Base-by-base conservation (phyloP, 2,797 vertebrate genomes). In the Thripadectes ignobilis region DNA sequence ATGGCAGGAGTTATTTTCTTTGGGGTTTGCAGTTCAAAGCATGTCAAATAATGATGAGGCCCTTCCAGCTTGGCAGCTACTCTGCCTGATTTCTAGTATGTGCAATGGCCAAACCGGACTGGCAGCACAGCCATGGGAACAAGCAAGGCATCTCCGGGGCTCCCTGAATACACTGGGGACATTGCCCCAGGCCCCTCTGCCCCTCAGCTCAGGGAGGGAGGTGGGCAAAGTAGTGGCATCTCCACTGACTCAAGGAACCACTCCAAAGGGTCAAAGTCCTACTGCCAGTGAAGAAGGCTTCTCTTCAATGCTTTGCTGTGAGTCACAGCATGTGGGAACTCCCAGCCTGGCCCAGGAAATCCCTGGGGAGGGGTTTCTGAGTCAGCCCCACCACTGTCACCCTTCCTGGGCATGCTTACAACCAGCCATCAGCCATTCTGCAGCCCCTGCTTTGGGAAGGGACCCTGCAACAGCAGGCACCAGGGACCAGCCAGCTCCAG, bases 21-120 rank as follows among this genome's bases (percentile, higher is more conserved):
- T 89, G 67, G 59, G 63, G 55, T 89, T 94, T 94, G 74, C 38
- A 95, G 92, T 96, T 96, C 96, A 95, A 96, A 96, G 91, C 7
- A 2, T 1, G 2, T 63, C 21, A 67, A 93, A 73, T 93, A 94
- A 94, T 79, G 81, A 94, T 0, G 1, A 55, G n/a, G 88, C 86
- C 43, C 17, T 82, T 92, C 79, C 82, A 94, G 91, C 91, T 87
- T 39, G 4, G 58, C 27, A 6, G 85, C 88, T 94, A 52, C 66
- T 85, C 69, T 2, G 0, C 68, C 62, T 67, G 59, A 41, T 24
- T 87, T 36, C 62, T 49, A 81, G 66, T 24, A 63, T 0, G 2
- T 51, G 68, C 3, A 0, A 84, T 41, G 88, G 61, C 77, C 76
- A 92, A 94, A 95, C 96, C 5, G 0, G 84, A 82, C 67, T 1